Base-by-base conservation (phyloP, 2,888 invertebrate genomes). In the Calliopum simillimum region DNA sequence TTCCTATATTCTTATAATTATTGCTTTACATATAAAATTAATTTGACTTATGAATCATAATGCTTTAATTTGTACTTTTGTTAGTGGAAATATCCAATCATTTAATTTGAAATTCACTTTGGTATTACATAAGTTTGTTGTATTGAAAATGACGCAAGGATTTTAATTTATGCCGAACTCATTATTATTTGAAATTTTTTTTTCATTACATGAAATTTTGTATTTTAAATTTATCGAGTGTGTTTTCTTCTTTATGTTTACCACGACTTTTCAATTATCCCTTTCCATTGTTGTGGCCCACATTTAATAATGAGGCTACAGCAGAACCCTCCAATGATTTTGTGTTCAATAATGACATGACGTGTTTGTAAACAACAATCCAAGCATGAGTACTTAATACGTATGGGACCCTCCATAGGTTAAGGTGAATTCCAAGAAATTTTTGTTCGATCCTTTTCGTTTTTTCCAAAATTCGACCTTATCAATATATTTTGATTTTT, bases 291-390 rank as follows among this genome's bases (percentile, higher is more conserved):
- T 41, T 43, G 61, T 44, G 43, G 49, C 41, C 16, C 59, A 33
- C 41, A 44, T 43, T 51, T 65, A 53, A 51, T 51, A 64, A 65
- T 65, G 58, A 8, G 33, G 33, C 65, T 21, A 70, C 23, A 65
- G 61, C 13, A 56, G 58, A 66, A 62, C 33, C 16, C n/a, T 33
- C 56, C 67, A 16, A 33, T 56, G 2, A n/a, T 62, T 64, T 69
- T 44, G 41, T 49, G 53, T 65, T 21, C 46, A 63, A 61, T 64
- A n/a, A 59, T 71, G 71, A 75, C 74, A 73, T 75, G 76, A 73
- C 70, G 65, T 68, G 68, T 68, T 63, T 53, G 59, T 56, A 69
- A 61, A 46, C 49, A 47, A 47, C 19, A 1, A 14, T 14, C 11
- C 56, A 49, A 69, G 64, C 61, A 66, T 71, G 51, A 43, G 69